These are phyloP conservation scores for Ceratitis capitata DNA, from an alignment of 1,140 invertebrate species.

Conservation along the genomic window DNA sequence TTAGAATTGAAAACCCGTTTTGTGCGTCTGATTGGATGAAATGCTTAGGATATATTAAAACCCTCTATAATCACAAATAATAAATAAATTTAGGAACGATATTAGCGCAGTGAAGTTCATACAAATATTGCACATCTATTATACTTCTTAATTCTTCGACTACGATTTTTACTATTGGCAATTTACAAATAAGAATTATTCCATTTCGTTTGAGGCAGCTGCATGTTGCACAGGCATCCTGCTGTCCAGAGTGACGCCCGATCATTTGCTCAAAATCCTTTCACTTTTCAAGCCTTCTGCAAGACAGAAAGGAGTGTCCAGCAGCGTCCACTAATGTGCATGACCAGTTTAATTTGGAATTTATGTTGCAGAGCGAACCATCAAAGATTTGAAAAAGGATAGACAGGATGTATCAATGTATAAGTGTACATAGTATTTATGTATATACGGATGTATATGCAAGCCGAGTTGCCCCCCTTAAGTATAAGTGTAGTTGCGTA, in stretches of 20 bases:
- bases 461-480: too few relatives aligned
- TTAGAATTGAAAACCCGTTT: neutral
- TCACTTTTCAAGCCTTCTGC: neutral
- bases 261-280: neutral
- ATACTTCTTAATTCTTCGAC: too few relatives aligned
- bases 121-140: too few relatives aligned
- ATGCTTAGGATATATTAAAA: neutral
- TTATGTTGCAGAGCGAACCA: constrained; percentile 30
- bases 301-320: neutral
- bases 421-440: neutral
- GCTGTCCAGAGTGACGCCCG: neutral
- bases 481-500: neutral
- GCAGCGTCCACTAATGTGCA: constrained; percentile 10
- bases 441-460: neutral
- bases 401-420: neutral
- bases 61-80: neutral
- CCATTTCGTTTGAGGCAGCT: constrained; percentile 5
- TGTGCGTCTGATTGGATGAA: too few relatives aligned
- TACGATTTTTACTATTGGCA: neutral
- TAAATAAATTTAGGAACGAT: too few relatives aligned
- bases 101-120: neutral
- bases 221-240: neutral
- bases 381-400: neutral
- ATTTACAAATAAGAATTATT: neutral
- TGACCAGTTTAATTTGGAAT: constrained; percentile 21